Percentiles rank a stretch among this genome's conserved stretches.
Conservation (phyloP, 2,888 invertebrate species). For the Cybosia mesomella region DNA sequence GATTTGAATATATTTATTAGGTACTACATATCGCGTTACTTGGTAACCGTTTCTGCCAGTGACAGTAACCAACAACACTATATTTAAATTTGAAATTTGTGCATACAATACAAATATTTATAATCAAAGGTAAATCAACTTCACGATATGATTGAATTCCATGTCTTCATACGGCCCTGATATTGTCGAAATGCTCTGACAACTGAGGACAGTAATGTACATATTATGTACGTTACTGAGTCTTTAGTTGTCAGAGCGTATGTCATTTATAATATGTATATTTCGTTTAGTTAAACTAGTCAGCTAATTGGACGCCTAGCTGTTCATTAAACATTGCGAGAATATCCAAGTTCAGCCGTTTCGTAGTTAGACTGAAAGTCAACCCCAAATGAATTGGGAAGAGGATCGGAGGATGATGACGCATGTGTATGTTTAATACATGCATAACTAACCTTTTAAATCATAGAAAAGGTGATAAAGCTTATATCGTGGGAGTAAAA, state of each 20-base stretch:
- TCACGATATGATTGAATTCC: background rate
- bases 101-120: background rate
- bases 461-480: background rate
- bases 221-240: no score
- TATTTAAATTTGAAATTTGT: background rate
- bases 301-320: background rate
- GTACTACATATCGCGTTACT: background rate
- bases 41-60: background rate
- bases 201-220: background rate
- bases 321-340: no score
- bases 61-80: background rate
- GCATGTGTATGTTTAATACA: background rate
- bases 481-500: slow-evolving; percentile 1
- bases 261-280: no score
- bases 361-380: background rate
- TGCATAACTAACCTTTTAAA: no score
- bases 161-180: background rate
- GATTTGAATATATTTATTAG: background rate
- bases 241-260: no score
- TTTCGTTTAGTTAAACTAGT: background rate
- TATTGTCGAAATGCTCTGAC: background rate
- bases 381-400: background rate
- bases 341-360: no score
- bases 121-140: background rate
- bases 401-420: background rate